Base-by-base conservation (phyloP, 2,888 invertebrate genomes). In the Coecobrya sp. region DNA sequence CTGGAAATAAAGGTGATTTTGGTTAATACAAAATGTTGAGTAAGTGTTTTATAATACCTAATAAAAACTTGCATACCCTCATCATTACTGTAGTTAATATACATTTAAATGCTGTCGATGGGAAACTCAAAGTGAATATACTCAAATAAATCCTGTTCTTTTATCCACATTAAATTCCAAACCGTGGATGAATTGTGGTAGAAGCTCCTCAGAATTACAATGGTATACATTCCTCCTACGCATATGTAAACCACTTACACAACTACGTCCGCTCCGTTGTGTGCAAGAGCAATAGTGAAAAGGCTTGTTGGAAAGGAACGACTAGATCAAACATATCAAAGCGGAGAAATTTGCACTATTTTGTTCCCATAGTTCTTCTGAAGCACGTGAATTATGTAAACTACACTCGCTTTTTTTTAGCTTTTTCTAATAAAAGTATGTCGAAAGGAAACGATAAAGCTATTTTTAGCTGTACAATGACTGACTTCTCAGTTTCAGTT, bases 301-400 rank as follows among this genome's bases (percentile, higher is more conserved):
- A n/a, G 36, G 70, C 30, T 16, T 7, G 30, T 5, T 22, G 49
- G 8, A 79, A 79, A 22, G 22, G 52, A 70, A 70, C 22, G 30
- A 42, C 27, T 16, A 52, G 79, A 52, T 79, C 79, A 79, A 79
- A 79, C 79, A 79, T 65, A 79, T 65, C 25, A 27, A 65, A 27
- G 27, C 49, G 10, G 49, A 13, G 49, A 52, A 79, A 62, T 84
- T 19, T 82, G 82, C 42, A 82, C 19, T 82, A 13, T 25, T 82
- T 82, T 82, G 82, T 62, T 82, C 36, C 5, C 10, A 10, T 13
- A 84, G 10, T 19, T 36, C 22, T 62, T 65, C 42, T 84, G 36
- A 45, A 84, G 19, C 62, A 42, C 55, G 49, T 30, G 62, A 22
- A 65, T 59, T 65, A 84, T 84, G 65, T 65, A 84, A 42, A 62